These are phyloP conservation scores for Scartelaos histophorus DNA, from an alignment of 2,113 vertebrate genomes.

Conservation along the genomic window DNA sequence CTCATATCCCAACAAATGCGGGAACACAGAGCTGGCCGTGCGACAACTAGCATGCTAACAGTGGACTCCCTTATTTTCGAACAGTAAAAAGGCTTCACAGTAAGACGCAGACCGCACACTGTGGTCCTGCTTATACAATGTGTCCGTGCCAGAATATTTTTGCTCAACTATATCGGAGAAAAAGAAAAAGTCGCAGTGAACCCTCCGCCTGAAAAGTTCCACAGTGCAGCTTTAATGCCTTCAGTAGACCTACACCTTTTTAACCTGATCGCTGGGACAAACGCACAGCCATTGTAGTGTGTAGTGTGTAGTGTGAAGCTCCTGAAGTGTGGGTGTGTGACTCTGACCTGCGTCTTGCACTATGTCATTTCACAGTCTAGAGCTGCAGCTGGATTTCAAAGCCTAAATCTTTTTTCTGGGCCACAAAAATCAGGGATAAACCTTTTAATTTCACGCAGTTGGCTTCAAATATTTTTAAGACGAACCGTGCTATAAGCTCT, in stretches of 20 bases:
- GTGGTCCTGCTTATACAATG: too few relatives aligned
- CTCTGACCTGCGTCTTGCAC: neutral
- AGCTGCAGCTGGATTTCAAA: slow-evolving; percentile 25
- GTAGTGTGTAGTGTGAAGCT: too few relatives aligned
- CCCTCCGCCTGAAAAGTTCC: neutral
- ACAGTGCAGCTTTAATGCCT: neutral
- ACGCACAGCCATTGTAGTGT: neutral
- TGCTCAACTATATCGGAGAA: too few relatives aligned
- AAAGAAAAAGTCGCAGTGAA: too few relatives aligned
- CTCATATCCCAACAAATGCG: too few relatives aligned
- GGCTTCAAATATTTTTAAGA: neutral
- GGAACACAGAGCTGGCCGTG: too few relatives aligned
- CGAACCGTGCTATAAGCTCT: neutral
- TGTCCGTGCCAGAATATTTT: too few relatives aligned
- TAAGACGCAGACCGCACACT: too few relatives aligned
- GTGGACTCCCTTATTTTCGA: too few relatives aligned
- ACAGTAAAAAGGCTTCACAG: too few relatives aligned
- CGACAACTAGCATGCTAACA: too few relatives aligned
- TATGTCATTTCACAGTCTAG: neutral
- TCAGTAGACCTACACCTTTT: neutral
- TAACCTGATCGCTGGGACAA: neutral
- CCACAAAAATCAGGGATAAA: slow-evolving; percentile 61
- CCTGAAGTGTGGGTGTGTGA: neutral
- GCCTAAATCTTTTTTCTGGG: slow-evolving; percentile 53
- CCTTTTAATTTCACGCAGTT: neutral